These are phyloP conservation scores for Falco punctatus DNA, from an alignment of 2,113 vertebrate species.

Conservation along the genomic window DNA sequence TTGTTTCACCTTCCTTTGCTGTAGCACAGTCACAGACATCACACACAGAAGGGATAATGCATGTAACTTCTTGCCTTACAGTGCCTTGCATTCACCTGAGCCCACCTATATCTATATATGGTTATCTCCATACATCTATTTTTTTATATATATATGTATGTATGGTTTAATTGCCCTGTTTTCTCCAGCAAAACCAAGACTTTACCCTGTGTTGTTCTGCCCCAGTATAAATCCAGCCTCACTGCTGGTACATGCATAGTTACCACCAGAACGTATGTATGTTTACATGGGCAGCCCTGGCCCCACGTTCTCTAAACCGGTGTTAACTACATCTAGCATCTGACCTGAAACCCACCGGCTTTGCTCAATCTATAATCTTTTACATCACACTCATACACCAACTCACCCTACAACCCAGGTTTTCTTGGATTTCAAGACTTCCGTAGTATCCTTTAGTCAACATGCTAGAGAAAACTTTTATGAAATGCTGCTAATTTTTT, in stretches of 20 bases:
- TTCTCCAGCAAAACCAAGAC: not conserved
- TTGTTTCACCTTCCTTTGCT: not conserved
- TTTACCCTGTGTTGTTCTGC: not conserved
- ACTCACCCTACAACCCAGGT: not conserved
- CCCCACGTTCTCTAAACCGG: not conserved
- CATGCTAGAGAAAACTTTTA: slow-evolving; percentile 69
- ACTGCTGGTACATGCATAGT: not conserved
- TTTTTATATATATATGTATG: no score
- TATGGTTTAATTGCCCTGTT: not conserved
- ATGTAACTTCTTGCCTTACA: rapidly evolving
- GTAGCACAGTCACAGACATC: not conserved
- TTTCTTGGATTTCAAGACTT: slow-evolving; percentile 48
- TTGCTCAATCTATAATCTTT: not conserved
- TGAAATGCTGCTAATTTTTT: slow-evolving; percentile 80
- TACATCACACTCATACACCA: not conserved
- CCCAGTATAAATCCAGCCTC: not conserved
- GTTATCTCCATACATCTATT: not conserved
- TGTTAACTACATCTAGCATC: not conserved
- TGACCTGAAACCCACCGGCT: not conserved
- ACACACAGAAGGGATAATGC: rapidly evolving
- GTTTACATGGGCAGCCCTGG: not conserved
- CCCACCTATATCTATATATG: not conserved
- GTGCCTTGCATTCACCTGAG: not conserved
- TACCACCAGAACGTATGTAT: rapidly evolving
- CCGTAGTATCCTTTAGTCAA: slow-evolving; percentile 38